Percentiles rank a stretch among this genome's conserved stretches.
Evolutionary conservation across 2,113 vertebrate genomes (phyloP).

Genomic region (Tyrannus savana): DNA sequence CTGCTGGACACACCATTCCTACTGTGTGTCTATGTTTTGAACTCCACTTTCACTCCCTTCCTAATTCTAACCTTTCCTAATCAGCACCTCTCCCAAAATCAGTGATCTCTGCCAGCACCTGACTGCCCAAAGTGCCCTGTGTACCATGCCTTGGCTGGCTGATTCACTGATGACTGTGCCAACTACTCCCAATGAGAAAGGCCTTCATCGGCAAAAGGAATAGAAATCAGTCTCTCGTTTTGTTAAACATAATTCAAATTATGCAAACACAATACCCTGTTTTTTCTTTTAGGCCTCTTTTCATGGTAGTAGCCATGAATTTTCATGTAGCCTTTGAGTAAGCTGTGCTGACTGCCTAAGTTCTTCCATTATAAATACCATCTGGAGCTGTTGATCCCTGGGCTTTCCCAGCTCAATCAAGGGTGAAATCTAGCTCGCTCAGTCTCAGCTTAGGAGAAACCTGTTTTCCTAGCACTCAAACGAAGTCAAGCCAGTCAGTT

Average conservation of each 20-base stretch:
- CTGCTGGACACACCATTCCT: not conserved
- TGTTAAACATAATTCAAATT: slow-evolving; percentile 45
- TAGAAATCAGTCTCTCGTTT: not conserved
- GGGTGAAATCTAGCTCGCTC: not conserved
- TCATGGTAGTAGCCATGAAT: not conserved
- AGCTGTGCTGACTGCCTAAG: not conserved
- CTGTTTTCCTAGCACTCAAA: not conserved
- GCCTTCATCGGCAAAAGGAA: not conserved
- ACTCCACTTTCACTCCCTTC: not conserved
- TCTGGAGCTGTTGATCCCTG: not conserved
- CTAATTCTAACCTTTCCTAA: not conserved
- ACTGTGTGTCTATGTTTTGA: not conserved
- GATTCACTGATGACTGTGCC: not conserved
- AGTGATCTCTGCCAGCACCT: not conserved
- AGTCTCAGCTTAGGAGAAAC: not conserved
- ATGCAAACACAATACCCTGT: not conserved
- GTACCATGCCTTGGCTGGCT: not conserved
- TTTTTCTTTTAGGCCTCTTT: not conserved
- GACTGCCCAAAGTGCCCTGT: not conserved
- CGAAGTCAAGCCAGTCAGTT: not conserved
- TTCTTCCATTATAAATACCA: not conserved
- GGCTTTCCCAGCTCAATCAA: not conserved
- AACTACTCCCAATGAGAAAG: not conserved
- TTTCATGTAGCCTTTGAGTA: not conserved
- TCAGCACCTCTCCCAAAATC: not conserved